These are phyloP conservation scores for Condylostylus longicornis DNA, from an alignment of 1,140 invertebrate species.

Conservation along the genomic window DNA sequence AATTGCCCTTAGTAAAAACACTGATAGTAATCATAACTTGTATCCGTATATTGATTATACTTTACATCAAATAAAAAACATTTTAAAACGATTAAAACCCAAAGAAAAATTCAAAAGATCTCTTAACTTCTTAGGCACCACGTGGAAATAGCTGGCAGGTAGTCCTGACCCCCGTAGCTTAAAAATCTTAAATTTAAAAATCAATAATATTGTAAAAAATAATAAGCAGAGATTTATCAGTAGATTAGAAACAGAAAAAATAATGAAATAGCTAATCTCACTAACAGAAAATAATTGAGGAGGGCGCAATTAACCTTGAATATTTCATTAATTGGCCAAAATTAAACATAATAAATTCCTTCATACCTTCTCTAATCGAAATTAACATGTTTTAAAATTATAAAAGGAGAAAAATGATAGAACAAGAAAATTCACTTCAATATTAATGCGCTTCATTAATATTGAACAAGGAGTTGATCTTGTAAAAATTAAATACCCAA, in stretches of 20 bases:
- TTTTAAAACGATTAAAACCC: not conserved
- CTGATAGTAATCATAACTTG: not conserved
- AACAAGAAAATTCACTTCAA: not conserved
- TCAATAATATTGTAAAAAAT: not conserved
- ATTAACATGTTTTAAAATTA: not conserved
- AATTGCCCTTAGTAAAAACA: not conserved
- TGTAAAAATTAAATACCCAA: not conserved
- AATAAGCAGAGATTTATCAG: not conserved
- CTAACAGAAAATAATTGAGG: not conserved
- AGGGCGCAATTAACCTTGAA: not conserved
- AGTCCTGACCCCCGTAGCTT: not conserved
- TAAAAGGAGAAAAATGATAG: too few species aligned
- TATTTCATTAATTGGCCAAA: not conserved
- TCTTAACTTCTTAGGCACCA: not conserved
- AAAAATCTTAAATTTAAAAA: not conserved
- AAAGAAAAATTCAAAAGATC: not conserved
- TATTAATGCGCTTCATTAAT: not conserved
- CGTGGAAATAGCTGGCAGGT: not conserved
- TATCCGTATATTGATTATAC: not conserved
- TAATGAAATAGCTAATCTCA: not conserved
- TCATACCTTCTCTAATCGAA: not conserved
- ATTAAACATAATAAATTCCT: not conserved
- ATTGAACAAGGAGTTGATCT: not conserved
- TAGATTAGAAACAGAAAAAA: not conserved
- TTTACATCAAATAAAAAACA: not conserved